These are phyloP conservation scores for Echiichthys vipera DNA, from an alignment of 2,797 vertebrate genomes.

Conservation along the genomic window DNA sequence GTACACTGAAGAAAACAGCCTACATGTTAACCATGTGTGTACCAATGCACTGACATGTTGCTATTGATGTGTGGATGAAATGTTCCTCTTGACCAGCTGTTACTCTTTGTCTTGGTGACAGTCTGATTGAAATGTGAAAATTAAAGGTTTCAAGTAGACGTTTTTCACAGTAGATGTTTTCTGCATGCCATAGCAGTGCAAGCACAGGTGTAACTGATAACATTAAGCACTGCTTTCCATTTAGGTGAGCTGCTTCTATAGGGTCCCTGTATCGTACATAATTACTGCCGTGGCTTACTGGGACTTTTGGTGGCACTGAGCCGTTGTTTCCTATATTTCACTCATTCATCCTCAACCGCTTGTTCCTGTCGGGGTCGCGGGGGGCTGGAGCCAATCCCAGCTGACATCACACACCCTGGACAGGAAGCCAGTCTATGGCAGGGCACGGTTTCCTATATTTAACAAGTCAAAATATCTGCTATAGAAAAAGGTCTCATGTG, in stretches of 20 bases:
- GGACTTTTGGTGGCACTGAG: too few species aligned
- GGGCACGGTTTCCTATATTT: too few species aligned
- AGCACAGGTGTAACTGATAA: background rate
- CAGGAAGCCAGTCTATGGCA: too few species aligned
- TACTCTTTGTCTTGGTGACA: background rate
- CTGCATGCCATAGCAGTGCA: background rate
- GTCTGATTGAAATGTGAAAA: background rate
- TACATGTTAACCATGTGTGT: background rate
- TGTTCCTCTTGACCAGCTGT: too few species aligned
- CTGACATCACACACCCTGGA: too few species aligned
- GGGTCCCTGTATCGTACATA: too few species aligned
- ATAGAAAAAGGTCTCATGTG: background rate
- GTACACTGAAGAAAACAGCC: background rate
- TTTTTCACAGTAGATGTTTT: background rate
- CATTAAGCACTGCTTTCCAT: background rate
- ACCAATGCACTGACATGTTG: background rate
- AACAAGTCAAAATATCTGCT: background rate
- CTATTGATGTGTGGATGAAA: background rate
- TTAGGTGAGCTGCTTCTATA: background rate
- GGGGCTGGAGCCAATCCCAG: too few species aligned
- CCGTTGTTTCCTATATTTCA: too few species aligned
- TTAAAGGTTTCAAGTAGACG: background rate
- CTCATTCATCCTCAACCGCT: too few species aligned
- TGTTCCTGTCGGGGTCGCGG: too few species aligned
- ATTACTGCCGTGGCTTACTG: too few species aligned